Evolutionary conservation across 2,113 vertebrate genomes (phyloP).

Genomic region (Solea solea): DNA sequence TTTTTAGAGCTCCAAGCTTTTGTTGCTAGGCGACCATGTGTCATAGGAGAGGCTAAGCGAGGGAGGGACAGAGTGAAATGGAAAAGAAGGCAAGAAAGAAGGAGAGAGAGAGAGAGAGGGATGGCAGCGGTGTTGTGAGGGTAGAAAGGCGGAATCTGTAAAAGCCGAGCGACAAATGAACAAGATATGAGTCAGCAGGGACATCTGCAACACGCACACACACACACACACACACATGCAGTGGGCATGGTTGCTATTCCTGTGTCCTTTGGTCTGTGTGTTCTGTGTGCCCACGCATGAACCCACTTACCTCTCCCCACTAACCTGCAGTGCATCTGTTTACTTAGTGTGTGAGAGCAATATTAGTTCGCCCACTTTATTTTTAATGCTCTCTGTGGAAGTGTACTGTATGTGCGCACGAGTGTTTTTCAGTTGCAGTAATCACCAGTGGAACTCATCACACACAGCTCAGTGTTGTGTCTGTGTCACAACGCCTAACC

Average conservation of each 20-base stretch:
- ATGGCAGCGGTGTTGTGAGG: slow-evolving; percentile 55
- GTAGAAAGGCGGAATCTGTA: slow-evolving; percentile 72
- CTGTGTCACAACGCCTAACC: slow-evolving; percentile 54
- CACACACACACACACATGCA: slow-evolving; percentile 31
- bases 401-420: slow-evolving; percentile 3
- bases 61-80: slow-evolving; percentile 59
- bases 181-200: slow-evolving; percentile 78
- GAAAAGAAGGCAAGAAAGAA: slow-evolving; percentile 10
- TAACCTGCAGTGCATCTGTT: slow-evolving; percentile 59
- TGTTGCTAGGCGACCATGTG: slow-evolving; percentile 82
- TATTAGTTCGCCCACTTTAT: slow-evolving; percentile 62
- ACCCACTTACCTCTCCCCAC: slow-evolving; percentile 73
- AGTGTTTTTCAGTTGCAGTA: slow-evolving; percentile 6
- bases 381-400: slow-evolving; percentile 35
- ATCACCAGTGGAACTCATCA: slow-evolving; percentile 13
- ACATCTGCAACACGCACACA: slow-evolving; percentile 63
- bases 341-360: slow-evolving; percentile 29
- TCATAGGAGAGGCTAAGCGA: slow-evolving; percentile 64
- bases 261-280: slow-evolving; percentile 71
- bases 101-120: slow-evolving; percentile 34
- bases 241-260: slow-evolving; percentile 71
- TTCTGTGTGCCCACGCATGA: slow-evolving; percentile 70
- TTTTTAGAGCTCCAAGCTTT: slow-evolving; percentile 81
- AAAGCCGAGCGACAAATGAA: slow-evolving; percentile 76
- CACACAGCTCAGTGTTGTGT: slow-evolving; percentile 8